Base-by-base conservation (phyloP, 2,113 vertebrate genomes). In the Synodontis membranacea region DNA sequence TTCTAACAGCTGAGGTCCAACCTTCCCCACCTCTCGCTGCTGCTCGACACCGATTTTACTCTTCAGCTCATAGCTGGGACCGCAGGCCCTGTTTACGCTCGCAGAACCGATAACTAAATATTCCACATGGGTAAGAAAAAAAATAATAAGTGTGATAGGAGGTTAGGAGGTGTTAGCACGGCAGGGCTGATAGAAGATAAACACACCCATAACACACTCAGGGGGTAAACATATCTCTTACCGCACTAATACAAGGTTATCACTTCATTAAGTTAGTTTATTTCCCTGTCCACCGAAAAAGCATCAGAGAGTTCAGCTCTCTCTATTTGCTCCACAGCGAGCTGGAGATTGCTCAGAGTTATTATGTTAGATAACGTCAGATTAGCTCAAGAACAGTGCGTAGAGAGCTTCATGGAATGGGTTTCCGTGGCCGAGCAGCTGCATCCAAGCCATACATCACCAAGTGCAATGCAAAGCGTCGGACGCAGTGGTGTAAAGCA, bases 151-250 rank as follows among this genome's bases (percentile, higher is more conserved):
- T 15, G 28, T 4, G 19, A 48, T 68, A 86, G 76, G 76, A 80
- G 44, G 9, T 25, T 86, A 46, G 42, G 42, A 75, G 44, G 12
- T n/a, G 42, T 56, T 70, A 72, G 42, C 46, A 52, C n/a, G 50
- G 60, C 9, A 48, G 50, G 58, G 21, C 74, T 46, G 52, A 58
- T 52, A 50, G 46, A 28, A 46, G 79, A 86, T 72, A 74, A 68
- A n/a, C 60, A 19, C 23, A 66, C 44, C 48, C 34, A 66, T 60
- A 21, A 78, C 52, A 58, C 68, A 54, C 70, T 79, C 15, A 25
- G 31, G 80, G 80, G 42, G n/a, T 75, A 52, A 81, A 86, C 66
- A 85, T 46, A 12, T 31, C 62, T 82, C 79, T 86, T 48, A 23
- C 76, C 48, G 25, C 66, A 74, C 25, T 74, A 86, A 82, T 75